Percentiles rank a stretch among this genome's conserved stretches.
Conservation (phyloP, 2,797 vertebrate species). For the Silurus aristotelis region DNA sequence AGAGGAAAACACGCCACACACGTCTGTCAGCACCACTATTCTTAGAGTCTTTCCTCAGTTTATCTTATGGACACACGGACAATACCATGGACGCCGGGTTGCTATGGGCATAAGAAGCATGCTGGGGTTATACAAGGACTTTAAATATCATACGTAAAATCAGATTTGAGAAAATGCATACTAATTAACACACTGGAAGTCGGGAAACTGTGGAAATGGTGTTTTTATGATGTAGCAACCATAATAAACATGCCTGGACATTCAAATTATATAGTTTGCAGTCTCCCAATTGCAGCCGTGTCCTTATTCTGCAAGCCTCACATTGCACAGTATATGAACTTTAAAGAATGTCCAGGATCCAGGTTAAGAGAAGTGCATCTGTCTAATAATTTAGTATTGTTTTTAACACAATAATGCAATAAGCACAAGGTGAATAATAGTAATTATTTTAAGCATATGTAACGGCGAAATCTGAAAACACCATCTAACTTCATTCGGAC, state of each 20-base stretch:
- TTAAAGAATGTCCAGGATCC: not conserved
- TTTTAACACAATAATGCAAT: slow-evolving; percentile 39
- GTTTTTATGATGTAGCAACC: not conserved
- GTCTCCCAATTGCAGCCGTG: not conserved
- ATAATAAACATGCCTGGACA: slow-evolving; percentile 5
- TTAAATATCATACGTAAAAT: slow-evolving; percentile 11
- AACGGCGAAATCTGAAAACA: not conserved
- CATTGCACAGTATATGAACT: not conserved
- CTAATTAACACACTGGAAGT: not conserved
- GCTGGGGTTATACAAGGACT: slow-evolving; percentile 21
- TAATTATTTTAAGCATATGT: slow-evolving; percentile 31
- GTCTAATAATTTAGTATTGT: slow-evolving; percentile 34
- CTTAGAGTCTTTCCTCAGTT: slow-evolving; percentile 43
- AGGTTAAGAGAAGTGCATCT: slow-evolving; percentile 26
- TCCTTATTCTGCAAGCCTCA: not conserved
- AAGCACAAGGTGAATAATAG: slow-evolving; percentile 34
- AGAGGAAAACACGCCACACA: slow-evolving; percentile 33
- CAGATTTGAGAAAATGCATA: not conserved
- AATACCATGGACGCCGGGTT: slow-evolving; percentile 37
- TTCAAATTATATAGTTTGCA: not conserved
- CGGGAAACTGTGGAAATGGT: not conserved
- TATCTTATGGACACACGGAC: slow-evolving; percentile 46
- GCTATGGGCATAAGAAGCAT: slow-evolving; percentile 17
- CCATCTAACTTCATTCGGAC: not conserved
- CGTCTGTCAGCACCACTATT: slow-evolving; percentile 47